phyloP scores from a whole-genome alignment of 2,113 vertebrate species.

The Larimichthys crocea region DNA sequence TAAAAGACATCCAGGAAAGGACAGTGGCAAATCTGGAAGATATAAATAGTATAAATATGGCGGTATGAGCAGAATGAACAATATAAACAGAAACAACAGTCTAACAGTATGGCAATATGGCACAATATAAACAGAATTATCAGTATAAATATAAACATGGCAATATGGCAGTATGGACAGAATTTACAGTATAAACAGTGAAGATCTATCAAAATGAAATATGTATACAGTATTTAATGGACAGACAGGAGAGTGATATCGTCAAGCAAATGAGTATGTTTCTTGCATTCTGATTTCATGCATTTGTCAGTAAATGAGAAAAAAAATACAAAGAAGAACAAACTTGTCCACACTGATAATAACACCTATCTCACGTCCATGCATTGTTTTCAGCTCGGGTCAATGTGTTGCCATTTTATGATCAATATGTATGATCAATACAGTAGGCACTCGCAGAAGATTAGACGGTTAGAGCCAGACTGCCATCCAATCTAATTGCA shows the following conservation, averaged over 20 bases:
- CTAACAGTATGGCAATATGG: no score
- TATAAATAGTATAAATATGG: no score
- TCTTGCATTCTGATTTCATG: neutral
- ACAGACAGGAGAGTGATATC: neutral
- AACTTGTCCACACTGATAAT: conserved; percentile 15
- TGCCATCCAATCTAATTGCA: conserved; percentile 32
- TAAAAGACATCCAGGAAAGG: no score
- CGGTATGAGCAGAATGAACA: no score
- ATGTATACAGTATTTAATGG: neutral
- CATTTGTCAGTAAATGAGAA: conserved; percentile 1
- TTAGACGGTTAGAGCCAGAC: conserved; percentile 39
- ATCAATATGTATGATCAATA: conserved; percentile 52
- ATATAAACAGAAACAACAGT: no score
- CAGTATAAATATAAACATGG: no score
- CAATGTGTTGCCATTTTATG: conserved; percentile 20
- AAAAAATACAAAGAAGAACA: neutral
- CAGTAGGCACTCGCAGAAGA: conserved; percentile 17
- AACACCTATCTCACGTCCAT: neutral
- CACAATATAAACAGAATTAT: no score
- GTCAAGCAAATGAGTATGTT: no score
- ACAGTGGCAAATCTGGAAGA: no score
- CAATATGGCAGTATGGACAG: no score
- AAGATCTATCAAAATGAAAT: no score
- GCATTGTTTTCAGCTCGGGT: conserved; percentile 24
- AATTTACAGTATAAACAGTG: no score